Percentiles rank a stretch among this genome's conserved stretches.
These are phyloP conservation scores for Mylabris phalerata DNA, from an alignment of 1,140 invertebrate genomes.

Conservation along the genomic window DNA sequence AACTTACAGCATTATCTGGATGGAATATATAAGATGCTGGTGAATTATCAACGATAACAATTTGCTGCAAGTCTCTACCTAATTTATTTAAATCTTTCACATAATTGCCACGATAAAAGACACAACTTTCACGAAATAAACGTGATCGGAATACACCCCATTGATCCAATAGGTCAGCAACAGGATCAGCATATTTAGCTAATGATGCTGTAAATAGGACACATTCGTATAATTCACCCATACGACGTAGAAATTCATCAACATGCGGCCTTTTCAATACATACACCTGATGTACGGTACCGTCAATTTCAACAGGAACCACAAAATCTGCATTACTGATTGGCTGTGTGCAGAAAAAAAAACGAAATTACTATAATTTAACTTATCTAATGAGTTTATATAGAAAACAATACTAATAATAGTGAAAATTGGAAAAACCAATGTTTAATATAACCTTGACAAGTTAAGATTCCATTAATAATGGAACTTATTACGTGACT, in stretches of 20 bases:
- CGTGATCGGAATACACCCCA: conserved; percentile 95
- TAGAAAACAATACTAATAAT: too few relatives aligned
- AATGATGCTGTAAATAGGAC: conserved; percentile 98
- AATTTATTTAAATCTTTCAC: conserved; percentile 98
- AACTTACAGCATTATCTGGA: conserved; percentile 97
- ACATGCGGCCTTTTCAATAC: conserved; percentile 98
- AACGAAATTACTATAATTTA: too few relatives aligned
- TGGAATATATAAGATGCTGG: conserved; percentile 99
- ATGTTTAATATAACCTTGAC: too few relatives aligned
- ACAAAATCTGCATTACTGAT: conserved; percentile 99
- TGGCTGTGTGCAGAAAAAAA: conserved; percentile 60
- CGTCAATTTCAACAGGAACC: conserved; percentile 99
- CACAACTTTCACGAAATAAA: conserved; percentile 98
- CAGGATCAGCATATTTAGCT: conserved; percentile 99
- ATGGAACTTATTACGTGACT: too few relatives aligned
- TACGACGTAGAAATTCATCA: conserved; percentile 96
- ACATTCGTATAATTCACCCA: conserved; percentile 98
- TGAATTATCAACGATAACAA: conserved; percentile 99
- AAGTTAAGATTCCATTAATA: too few relatives aligned
- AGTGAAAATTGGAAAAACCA: too few relatives aligned
- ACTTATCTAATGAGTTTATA: too few relatives aligned
- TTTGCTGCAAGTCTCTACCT: conserved; percentile 91
- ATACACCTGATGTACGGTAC: conserved; percentile 97
- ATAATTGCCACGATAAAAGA: conserved; percentile 99
- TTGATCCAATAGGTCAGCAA: conserved; percentile 94